phyloP scores from a whole-genome alignment of 92 coral and sea anemone genomes.

The Palythoa grandiflora region DNA sequence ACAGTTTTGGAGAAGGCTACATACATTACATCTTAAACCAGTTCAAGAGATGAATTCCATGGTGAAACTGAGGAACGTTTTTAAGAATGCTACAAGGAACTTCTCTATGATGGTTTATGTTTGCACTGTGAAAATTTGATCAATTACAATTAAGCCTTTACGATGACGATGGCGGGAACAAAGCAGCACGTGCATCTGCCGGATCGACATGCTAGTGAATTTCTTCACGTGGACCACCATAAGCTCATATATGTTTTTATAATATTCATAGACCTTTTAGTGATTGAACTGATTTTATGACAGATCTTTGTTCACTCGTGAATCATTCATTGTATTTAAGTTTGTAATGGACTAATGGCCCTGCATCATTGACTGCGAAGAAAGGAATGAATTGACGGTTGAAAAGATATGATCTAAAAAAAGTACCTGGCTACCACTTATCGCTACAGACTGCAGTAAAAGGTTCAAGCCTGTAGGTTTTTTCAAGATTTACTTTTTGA shows the following conservation, averaged over 20 bases:
- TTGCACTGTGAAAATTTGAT: constrained; percentile 48
- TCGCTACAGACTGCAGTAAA: neutral
- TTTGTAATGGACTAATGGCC: neutral
- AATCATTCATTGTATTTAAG: neutral
- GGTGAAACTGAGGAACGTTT: constrained; percentile 56
- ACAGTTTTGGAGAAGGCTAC: constrained; percentile 64
- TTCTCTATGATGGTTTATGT: constrained; percentile 60
- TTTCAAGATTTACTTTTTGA: neutral
- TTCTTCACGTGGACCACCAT: constrained; percentile 9
- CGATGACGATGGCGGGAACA: neutral
- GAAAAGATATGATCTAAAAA: no score
- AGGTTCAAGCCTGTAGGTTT: neutral
- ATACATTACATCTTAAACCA: constrained; percentile 67
- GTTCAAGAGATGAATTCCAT: constrained; percentile 58
- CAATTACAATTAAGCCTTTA: neutral
- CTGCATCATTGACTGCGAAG: constrained; percentile 7
- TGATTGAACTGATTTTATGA: constrained; percentile 12
- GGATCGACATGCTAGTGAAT: neutral
- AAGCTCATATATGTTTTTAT: neutral
- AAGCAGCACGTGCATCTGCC: constrained; percentile 1
- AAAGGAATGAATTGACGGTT: neutral
- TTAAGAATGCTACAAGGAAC: constrained; percentile 59
- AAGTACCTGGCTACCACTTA: no score
- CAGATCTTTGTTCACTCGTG: constrained; percentile 11
- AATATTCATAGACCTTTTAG: constrained; percentile 1